Conservation (phyloP, 2,888 invertebrate genomes). For the Leucoma salicis region DNA sequence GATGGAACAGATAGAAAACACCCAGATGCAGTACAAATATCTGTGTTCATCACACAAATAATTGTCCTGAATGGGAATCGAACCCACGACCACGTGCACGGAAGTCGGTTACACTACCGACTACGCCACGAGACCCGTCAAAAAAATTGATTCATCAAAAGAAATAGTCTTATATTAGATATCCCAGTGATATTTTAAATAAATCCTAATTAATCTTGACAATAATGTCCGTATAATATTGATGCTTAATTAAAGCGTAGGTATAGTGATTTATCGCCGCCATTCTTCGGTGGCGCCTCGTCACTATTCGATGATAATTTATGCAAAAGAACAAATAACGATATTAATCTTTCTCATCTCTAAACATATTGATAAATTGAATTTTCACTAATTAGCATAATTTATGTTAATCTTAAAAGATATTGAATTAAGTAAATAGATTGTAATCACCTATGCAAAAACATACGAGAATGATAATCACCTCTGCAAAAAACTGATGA, state of each 20-base stretch:
- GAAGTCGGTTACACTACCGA: too few species aligned
- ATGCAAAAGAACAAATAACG: constrained; percentile 26
- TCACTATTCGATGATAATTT: constrained; percentile 27
- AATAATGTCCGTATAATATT: constrained; percentile 47
- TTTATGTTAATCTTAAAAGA: constrained; percentile 4
- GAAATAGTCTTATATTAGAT: constrained; percentile 44
- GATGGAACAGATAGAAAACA: too few species aligned
- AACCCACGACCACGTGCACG: too few species aligned
- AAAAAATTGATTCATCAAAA: too few species aligned
- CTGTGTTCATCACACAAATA: too few species aligned
- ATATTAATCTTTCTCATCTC: constrained; percentile 18
- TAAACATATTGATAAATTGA: constrained; percentile 17
- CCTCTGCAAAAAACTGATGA: too few species aligned
- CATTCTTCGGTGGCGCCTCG: constrained; percentile 26
- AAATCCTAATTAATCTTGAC: constrained; percentile 47
- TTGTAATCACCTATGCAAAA: too few species aligned
- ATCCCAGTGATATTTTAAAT: constrained; percentile 44
- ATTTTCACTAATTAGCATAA: constrained; percentile 8
- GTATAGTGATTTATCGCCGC: constrained; percentile 41
- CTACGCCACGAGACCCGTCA: too few species aligned
- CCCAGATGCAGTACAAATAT: too few species aligned
- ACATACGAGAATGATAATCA: too few species aligned
- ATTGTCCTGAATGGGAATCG: too few species aligned
- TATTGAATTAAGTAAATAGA: too few species aligned
- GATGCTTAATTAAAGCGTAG: constrained; percentile 44